Percentiles rank a stretch among this genome's conserved stretches.
These are phyloP conservation scores for Linnaemya vulpina DNA, from an alignment of 2,888 invertebrate species.

Conservation along the genomic window DNA sequence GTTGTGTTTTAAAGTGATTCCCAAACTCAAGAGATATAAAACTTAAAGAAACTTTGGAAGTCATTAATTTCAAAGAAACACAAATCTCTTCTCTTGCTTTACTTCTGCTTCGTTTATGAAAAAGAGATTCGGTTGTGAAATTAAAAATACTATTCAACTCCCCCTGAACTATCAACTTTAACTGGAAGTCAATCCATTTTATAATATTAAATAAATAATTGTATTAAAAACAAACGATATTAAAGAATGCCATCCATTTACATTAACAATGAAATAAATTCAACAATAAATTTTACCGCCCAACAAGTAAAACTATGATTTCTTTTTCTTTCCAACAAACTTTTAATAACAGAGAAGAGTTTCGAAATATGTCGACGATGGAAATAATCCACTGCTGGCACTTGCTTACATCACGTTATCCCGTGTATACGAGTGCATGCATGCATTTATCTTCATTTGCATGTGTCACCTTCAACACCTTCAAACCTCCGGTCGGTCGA, in stretches of 20 bases:
- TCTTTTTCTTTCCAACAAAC: not conserved
- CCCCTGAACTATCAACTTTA: no score
- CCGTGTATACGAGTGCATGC: not conserved
- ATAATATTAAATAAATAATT: no score
- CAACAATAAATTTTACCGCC: not conserved
- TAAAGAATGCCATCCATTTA: not conserved
- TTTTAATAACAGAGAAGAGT: not conserved
- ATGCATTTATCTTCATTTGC: conserved; percentile 54
- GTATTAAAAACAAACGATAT: no score
- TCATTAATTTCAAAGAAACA: no score
- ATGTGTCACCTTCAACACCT: conserved; percentile 69
- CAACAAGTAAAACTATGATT: not conserved
- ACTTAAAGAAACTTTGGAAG: no score
- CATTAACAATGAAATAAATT: not conserved
- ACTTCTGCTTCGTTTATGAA: no score
- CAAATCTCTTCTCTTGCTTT: no score
- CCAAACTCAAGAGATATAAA: no score
- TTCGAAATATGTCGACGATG: not conserved
- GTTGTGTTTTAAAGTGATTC: no score
- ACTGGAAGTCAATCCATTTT: no score
- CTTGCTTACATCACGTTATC: conserved; percentile 30
- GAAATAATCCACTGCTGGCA: not conserved
- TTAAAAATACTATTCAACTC: no score
- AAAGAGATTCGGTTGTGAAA: no score
- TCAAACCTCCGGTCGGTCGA: conserved; percentile 54